phyloP scores from a whole-genome alignment of 2,888 invertebrate species.

The Norana najaformis region DNA sequence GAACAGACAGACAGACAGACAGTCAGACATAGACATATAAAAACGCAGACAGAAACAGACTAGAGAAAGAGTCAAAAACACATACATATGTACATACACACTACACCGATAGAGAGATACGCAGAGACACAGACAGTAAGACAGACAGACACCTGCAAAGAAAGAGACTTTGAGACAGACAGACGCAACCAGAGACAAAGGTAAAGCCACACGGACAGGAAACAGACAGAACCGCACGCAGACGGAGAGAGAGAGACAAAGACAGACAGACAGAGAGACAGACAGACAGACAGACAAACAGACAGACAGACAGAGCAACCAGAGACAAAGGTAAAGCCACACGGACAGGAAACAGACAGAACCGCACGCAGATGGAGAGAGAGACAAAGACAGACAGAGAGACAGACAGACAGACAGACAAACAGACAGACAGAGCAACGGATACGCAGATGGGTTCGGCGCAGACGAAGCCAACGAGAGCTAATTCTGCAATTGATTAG shows the following conservation, averaged over 20 bases:
- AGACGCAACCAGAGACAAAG: background rate
- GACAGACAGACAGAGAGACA: background rate
- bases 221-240: background rate
- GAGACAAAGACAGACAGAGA: background rate
- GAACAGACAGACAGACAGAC: too few species aligned
- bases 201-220: background rate
- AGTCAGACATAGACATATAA: too few species aligned
- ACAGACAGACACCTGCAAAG: background rate
- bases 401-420: background rate
- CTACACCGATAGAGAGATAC: too few species aligned
- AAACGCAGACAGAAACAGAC: too few species aligned
- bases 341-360: background rate
- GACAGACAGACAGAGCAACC: background rate
- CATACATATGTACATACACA: too few species aligned
- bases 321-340: background rate
- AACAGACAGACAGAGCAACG: background rate
- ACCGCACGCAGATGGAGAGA: background rate
- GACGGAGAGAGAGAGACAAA: background rate
- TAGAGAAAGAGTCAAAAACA: too few species aligned
- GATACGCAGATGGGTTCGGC: background rate
- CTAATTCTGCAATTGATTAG: slow-evolving; percentile 6
- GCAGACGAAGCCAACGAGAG: background rate
- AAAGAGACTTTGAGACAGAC: background rate
- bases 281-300: background rate
- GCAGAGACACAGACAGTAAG: background rate